Evolutionary conservation across 2,113 vertebrate genomes (phyloP).

Genomic region (Platichthys stellatus): DNA sequence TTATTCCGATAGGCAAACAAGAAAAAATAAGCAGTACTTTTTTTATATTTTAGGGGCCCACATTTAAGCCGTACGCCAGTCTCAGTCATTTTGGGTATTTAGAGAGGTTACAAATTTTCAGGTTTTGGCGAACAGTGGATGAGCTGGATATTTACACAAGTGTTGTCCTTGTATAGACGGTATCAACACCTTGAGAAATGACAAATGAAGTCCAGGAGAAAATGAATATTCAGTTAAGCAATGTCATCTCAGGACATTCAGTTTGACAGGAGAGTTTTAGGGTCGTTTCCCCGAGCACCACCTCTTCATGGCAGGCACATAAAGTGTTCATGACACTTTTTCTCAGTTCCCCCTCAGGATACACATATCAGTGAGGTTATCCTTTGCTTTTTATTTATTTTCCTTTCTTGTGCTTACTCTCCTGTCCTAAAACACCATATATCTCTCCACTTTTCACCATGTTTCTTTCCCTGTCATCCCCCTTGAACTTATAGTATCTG

Average conservation of each 20-base stretch:
- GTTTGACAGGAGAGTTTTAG: background rate
- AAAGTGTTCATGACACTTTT: constrained; percentile 42
- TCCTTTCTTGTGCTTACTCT: constrained; percentile 20
- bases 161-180: background rate
- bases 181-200: background rate
- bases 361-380: constrained; percentile 44
- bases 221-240: background rate
- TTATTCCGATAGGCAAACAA: background rate
- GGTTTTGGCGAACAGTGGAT: background rate
- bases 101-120: no score
- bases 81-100: background rate
- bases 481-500: constrained; percentile 25
- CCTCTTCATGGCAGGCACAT: constrained; percentile 22
- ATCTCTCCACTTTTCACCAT: constrained; percentile 21
- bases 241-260: background rate
- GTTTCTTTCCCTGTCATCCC: constrained; percentile 23
- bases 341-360: constrained; percentile 47
- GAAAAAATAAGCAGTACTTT: background rate
- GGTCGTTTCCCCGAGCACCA: constrained; percentile 12
- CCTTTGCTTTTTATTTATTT: constrained; percentile 53
- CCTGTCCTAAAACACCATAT: constrained; percentile 7
- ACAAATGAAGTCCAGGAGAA: background rate
- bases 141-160: no score
- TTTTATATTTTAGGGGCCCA: background rate
- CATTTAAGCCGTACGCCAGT: background rate